Percentiles rank a stretch among this genome's conserved stretches.
These are phyloP conservation scores for Molorchus minor DNA, from an alignment of 2,888 invertebrate genomes.

Conservation along the genomic window DNA sequence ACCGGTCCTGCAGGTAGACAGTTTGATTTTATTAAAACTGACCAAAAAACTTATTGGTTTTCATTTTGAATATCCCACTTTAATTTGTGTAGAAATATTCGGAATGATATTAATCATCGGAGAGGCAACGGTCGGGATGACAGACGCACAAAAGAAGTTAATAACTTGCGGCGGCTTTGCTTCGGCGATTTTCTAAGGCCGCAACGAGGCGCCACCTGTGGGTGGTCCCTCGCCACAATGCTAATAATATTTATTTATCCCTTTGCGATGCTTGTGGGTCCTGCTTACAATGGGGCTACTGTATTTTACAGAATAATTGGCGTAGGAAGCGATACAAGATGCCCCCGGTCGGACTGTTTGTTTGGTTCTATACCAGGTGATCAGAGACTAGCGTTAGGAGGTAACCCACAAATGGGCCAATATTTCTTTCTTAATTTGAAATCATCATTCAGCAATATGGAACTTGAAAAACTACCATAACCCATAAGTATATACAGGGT, in stretches of 20 bases:
- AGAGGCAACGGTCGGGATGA: constrained; percentile 45
- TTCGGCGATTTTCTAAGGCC: constrained; percentile 40
- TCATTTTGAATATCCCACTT: constrained; percentile 25
- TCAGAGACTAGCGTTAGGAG: no score
- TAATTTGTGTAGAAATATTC: constrained; percentile 33
- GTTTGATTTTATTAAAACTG: constrained; percentile 21
- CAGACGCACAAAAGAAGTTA: constrained; percentile 54
- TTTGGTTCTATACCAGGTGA: no score
- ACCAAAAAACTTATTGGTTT: constrained; percentile 27
- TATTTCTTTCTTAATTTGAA: no score
- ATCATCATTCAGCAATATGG: no score
- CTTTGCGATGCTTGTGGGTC: constrained; percentile 11
- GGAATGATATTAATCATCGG: constrained; percentile 49
- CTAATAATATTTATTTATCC: constrained; percentile 30
- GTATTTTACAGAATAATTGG: neutral
- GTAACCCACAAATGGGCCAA: no score
- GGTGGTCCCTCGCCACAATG: constrained; percentile 40
- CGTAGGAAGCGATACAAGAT: neutral
- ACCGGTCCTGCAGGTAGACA: no score
- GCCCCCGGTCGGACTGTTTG: no score
- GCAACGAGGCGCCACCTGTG: constrained; percentile 47
- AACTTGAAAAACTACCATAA: no score
- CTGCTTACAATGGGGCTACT: constrained; percentile 19
- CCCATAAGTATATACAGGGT: no score
- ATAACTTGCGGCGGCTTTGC: constrained; percentile 48